Evolutionary conservation across 1,140 invertebrate genomes (phyloP).

Genomic region (Scaptomyza montana): DNA sequence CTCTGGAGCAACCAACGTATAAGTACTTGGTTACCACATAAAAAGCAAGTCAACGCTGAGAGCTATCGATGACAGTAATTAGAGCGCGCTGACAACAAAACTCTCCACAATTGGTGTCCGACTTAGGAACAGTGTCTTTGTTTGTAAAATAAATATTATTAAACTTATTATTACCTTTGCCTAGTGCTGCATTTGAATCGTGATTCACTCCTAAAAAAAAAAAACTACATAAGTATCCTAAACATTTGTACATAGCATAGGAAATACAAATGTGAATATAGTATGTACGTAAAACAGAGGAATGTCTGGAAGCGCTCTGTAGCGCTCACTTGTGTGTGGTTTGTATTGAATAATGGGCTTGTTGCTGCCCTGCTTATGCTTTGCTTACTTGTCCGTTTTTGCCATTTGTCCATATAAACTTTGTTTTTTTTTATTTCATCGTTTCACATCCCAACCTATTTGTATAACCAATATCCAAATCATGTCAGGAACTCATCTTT

Average conservation of each 20-base stretch:
- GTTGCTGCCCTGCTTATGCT: slow-evolving; percentile 28
- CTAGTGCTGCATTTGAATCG: background rate
- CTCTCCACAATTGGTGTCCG: too few relatives aligned
- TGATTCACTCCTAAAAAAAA: slow-evolving; percentile 35
- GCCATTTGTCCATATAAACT: background rate
- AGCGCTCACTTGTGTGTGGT: slow-evolving; percentile 48
- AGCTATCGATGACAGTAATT: too few relatives aligned
- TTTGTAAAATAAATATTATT: background rate
- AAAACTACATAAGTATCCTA: slow-evolving; percentile 25
- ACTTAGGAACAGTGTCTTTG: too few relatives aligned
- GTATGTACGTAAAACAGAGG: too few relatives aligned
- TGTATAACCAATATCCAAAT: background rate
- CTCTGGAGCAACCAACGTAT: too few relatives aligned
- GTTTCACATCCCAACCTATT: too few relatives aligned
- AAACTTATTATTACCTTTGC: background rate
- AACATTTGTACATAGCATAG: too few relatives aligned
- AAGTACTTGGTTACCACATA: too few relatives aligned
- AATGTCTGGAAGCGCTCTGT: slow-evolving; percentile 18
- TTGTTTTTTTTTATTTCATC: too few relatives aligned
- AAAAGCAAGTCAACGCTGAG: too few relatives aligned
- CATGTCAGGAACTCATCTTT: slow-evolving; percentile 22
- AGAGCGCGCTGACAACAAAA: too few relatives aligned
- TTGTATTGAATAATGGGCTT: slow-evolving; percentile 43
- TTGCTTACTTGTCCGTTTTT: slow-evolving; percentile 27
- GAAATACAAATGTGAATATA: too few relatives aligned